These are phyloP conservation scores for Norana najaformis DNA, from an alignment of 2,888 invertebrate species.

Conservation along the genomic window DNA sequence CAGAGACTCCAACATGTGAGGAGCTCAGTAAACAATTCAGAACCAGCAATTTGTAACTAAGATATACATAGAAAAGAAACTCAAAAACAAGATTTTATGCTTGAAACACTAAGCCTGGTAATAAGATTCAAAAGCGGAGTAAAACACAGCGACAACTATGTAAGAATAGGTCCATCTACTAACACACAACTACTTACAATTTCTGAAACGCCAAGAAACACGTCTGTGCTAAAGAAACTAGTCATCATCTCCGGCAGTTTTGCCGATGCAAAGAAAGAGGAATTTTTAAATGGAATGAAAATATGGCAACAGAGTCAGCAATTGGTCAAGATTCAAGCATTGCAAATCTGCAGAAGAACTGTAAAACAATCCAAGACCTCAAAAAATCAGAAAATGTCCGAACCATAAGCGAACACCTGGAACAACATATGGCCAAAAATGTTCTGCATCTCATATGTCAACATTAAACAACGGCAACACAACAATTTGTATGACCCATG, in stretches of 20 bases:
- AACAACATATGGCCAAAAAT: neutral
- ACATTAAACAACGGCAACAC: neutral
- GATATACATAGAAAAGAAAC: too few species aligned
- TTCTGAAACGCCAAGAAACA: neutral
- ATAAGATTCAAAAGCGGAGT: neutral
- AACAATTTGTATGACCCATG: neutral
- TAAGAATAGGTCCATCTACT: neutral
- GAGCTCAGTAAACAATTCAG: too few species aligned
- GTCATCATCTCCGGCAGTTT: neutral
- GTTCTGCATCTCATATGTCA: neutral
- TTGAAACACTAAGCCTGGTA: too few species aligned
- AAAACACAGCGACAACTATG: neutral
- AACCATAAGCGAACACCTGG: neutral
- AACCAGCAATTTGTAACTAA: too few species aligned
- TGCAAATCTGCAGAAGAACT: neutral
- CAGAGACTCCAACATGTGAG: too few species aligned
- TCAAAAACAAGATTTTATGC: too few species aligned
- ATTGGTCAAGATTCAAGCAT: neutral
- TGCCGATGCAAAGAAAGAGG: neutral
- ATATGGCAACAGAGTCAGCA: neutral
- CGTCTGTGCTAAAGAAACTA: neutral
- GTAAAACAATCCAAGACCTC: neutral
- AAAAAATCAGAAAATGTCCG: neutral
- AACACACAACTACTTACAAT: neutral
- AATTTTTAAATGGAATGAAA: neutral